Conservation (phyloP, 2,113 vertebrate species). For the Oreochromis aureus region DNA sequence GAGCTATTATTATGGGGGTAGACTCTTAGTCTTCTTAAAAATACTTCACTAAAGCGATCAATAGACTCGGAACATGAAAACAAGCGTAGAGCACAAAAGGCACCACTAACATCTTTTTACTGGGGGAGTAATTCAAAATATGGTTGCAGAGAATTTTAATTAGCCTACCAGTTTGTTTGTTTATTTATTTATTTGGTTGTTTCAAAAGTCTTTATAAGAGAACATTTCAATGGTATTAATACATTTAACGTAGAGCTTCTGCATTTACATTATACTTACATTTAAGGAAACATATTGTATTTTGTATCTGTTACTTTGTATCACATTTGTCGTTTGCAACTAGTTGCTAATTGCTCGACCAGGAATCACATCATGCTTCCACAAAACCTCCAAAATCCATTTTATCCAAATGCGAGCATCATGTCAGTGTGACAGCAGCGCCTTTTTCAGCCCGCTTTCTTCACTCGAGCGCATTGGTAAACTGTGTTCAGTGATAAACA, state of each 20-base stretch:
- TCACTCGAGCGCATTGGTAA: background rate
- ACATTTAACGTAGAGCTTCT: background rate
- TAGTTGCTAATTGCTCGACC: background rate
- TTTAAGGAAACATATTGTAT: background rate
- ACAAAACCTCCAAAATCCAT: background rate
- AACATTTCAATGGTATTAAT: background rate
- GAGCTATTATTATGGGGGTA: background rate
- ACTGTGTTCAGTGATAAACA: background rate
- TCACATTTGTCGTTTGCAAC: background rate
- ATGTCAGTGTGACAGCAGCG: background rate
- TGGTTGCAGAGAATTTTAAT: background rate
- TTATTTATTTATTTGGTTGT: background rate
- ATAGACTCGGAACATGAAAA: background rate
- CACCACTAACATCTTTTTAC: background rate
- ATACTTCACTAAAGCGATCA: background rate
- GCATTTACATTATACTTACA: background rate
- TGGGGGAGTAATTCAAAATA: background rate
- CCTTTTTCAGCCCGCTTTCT: background rate
- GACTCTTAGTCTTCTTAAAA: background rate
- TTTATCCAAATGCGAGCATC: background rate
- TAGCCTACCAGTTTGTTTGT: background rate
- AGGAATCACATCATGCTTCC: background rate
- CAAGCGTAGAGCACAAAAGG: background rate
- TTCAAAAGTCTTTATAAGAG: background rate
- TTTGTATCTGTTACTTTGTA: background rate